Percentiles rank a stretch among this genome's conserved stretches.
Evolutionary conservation across 37 sponge, comb jelly and placozoan species (phyloP).

Genomic region (Cladorhizidae sp.): DNA sequence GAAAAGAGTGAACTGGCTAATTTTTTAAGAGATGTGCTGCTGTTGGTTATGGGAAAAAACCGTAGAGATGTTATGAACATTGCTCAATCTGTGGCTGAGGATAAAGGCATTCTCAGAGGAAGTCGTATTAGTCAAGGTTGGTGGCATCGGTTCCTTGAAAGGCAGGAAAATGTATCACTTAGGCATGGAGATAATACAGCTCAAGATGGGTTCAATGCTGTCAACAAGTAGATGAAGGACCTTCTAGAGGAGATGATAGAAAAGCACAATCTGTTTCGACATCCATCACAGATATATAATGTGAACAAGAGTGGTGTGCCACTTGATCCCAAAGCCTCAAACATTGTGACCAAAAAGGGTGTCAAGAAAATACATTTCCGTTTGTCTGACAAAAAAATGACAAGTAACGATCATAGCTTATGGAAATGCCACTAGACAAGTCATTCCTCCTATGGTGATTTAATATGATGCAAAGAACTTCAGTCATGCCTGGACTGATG

Average conservation of each 20-base stretch:
- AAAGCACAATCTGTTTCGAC: conserved; percentile 30
- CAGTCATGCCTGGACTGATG: conserved; percentile 34
- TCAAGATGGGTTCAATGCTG: conserved; percentile 28
- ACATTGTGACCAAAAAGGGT: conserved; percentile 33
- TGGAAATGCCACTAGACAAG: conserved; percentile 23
- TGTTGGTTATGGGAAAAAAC: not conserved
- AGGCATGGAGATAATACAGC: conserved; percentile 36
- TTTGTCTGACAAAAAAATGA: conserved; percentile 33
- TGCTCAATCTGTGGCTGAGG: not conserved
- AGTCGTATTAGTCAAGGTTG: conserved; percentile 3
- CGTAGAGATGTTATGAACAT: conserved; percentile 5
- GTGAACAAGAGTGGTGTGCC: conserved; percentile 61
- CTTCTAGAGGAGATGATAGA: conserved; percentile 28
- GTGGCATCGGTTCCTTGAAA: conserved; percentile 8
- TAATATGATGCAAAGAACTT: conserved; percentile 43
- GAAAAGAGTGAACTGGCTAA: conserved; percentile 3
- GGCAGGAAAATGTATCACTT: conserved; percentile 15
- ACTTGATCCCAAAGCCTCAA: conserved; percentile 33
- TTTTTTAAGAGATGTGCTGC: not conserved
- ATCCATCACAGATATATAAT: conserved; percentile 47
- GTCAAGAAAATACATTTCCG: conserved; percentile 16
- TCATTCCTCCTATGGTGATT: conserved; percentile 36
- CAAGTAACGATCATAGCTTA: conserved; percentile 60
- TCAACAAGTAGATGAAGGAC: conserved; percentile 22
- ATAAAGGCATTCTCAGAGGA: not conserved